These are phyloP conservation scores for Halcyon smyrnensis DNA, from an alignment of 2,797 vertebrate species.

Conservation along the genomic window DNA sequence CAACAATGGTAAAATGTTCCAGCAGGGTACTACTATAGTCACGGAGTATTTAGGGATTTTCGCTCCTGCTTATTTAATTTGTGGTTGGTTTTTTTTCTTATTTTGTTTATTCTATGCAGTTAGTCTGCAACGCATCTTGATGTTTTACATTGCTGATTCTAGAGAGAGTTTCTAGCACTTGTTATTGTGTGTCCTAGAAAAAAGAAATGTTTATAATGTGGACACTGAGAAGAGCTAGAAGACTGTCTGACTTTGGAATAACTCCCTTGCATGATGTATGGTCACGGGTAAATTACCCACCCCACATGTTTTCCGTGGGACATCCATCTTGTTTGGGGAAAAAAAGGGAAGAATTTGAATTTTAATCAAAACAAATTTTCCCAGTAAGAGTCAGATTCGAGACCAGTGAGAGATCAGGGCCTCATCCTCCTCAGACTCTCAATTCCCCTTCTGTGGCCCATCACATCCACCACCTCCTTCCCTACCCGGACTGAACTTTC, in stretches of 20 bases:
- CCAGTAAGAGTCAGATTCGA: background rate
- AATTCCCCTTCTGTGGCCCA: rapidly evolving
- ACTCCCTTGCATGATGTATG: background rate
- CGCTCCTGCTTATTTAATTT: background rate
- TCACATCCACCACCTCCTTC: background rate
- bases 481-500: background rate
- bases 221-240: background rate
- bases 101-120: background rate
- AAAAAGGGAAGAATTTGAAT: background rate
- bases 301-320: rapidly evolving
- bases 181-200: background rate
- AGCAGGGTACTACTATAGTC: background rate
- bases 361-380: background rate
- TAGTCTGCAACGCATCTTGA: background rate
- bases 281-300: rapidly evolving
- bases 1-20: rapidly evolving
- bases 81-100: no score
- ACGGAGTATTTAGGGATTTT: rapidly evolving
- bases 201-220: background rate
- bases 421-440: background rate
- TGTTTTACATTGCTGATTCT: background rate
- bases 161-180: background rate
- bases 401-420: rapidly evolving
- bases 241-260: background rate
- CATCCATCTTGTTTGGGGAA: background rate